These are phyloP conservation scores for Sternotherus odoratus DNA, from an alignment of 2,797 vertebrate species.

Conservation along the genomic window DNA sequence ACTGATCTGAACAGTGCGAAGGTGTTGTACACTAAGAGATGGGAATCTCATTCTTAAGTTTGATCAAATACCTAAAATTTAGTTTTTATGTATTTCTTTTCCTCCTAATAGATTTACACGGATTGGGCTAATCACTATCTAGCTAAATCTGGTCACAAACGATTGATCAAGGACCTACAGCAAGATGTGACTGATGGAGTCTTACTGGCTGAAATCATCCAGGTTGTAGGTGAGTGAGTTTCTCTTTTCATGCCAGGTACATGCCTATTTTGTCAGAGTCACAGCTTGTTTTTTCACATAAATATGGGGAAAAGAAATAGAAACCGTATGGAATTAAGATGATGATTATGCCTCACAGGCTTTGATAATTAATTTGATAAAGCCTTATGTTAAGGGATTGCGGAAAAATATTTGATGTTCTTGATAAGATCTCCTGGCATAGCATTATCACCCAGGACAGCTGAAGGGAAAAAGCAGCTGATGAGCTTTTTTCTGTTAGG, in stretches of 20 bases:
- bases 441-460: not conserved
- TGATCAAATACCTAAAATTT: constrained; percentile 13
- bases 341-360: not conserved
- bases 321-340: not conserved
- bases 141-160: constrained; percentile 96
- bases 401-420: constrained; percentile 13
- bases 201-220: constrained; percentile 96
- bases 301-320: not conserved
- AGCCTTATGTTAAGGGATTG: not conserved
- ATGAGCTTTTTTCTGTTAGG: not conserved
- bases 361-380: constrained; percentile 34
- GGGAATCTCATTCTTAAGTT: not conserved
- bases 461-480: not conserved
- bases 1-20: too few relatives aligned
- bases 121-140: constrained; percentile 99
- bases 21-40: constrained; percentile 21
- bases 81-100: constrained; percentile 23
- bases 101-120: constrained; percentile 92
- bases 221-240: constrained; percentile 93
- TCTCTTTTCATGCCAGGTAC: not conserved
- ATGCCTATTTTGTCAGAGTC: not conserved
- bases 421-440: constrained; percentile 12
- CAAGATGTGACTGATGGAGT: constrained; percentile 97
- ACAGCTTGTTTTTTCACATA: not conserved
- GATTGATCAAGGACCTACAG: constrained; percentile 96